Conservation (phyloP, 2,113 vertebrate species). For the Pelmatolapia mariae region DNA sequence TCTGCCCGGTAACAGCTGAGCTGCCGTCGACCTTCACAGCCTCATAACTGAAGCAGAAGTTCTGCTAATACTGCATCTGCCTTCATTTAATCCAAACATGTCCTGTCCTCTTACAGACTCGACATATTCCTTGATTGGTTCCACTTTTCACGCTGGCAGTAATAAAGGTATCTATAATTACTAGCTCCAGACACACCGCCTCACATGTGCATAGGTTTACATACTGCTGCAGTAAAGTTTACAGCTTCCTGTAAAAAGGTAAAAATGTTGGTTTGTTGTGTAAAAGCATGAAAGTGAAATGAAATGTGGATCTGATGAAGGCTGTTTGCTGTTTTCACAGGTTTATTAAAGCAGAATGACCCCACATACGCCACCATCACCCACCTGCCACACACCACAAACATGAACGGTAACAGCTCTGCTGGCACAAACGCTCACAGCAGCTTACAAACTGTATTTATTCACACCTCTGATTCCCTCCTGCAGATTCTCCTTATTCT, state of each 20-base stretch:
- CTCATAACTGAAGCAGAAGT: rapidly evolving
- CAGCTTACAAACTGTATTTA: background rate
- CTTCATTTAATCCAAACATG: background rate
- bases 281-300: background rate
- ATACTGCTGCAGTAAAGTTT: background rate
- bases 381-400: no score
- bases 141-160: background rate
- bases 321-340: background rate
- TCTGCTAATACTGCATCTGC: rapidly evolving
- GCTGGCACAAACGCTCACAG: background rate
- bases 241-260: background rate
- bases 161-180: background rate
- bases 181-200: rapidly evolving
- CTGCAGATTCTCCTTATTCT: background rate
- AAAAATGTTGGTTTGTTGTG: background rate
- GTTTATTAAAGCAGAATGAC: background rate
- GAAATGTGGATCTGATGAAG: background rate
- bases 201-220: rapidly evolving
- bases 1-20: background rate
- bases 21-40: background rate
- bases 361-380: rapidly evolving
- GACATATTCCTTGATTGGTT: background rate
- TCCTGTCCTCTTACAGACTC: background rate
- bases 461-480: background rate
- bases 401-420: background rate